Evolutionary conservation across 2,888 invertebrate genomes (phyloP).

Genomic region (Drosophila trichaetosa): DNA sequence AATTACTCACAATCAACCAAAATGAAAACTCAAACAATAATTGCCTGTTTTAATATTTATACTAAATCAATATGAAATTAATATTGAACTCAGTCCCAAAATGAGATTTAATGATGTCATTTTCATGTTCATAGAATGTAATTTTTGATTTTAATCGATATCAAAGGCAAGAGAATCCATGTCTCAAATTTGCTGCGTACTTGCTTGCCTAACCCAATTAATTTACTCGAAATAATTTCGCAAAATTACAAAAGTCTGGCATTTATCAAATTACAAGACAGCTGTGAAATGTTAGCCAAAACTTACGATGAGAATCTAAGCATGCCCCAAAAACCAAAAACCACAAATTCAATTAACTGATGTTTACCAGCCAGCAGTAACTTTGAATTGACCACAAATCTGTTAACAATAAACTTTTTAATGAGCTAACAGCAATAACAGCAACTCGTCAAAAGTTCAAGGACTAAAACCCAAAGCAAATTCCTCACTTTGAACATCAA

Average conservation of each 20-base stretch:
- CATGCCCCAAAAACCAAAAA: conserved; percentile 22
- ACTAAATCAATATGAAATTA: background rate
- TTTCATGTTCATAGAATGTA: background rate
- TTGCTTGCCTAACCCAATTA: conserved; percentile 3
- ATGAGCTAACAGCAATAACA: conserved; percentile 42
- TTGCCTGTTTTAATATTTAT: background rate
- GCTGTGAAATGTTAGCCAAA: conserved; percentile 5
- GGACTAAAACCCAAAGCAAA: conserved; percentile 31
- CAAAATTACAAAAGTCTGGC: background rate
- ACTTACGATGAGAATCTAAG: conserved; percentile 13
- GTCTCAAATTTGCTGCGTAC: background rate
- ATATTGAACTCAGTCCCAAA: background rate
- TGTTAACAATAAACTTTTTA: conserved; percentile 69
- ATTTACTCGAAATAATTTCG: background rate
- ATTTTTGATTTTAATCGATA: background rate
- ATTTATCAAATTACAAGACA: conserved; percentile 3
- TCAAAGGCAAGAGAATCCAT: background rate
- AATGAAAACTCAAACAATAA: background rate
- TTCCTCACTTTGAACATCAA: conserved; percentile 36
- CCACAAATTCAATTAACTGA: conserved; percentile 64
- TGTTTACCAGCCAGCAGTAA: conserved; percentile 52
- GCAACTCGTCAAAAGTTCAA: conserved; percentile 20
- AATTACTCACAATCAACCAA: background rate
- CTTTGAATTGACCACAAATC: conserved; percentile 72
- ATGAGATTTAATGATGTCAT: background rate